Evolutionary conservation across 2,113 vertebrate genomes (phyloP).

Genomic region (Coptodon rendalli): DNA sequence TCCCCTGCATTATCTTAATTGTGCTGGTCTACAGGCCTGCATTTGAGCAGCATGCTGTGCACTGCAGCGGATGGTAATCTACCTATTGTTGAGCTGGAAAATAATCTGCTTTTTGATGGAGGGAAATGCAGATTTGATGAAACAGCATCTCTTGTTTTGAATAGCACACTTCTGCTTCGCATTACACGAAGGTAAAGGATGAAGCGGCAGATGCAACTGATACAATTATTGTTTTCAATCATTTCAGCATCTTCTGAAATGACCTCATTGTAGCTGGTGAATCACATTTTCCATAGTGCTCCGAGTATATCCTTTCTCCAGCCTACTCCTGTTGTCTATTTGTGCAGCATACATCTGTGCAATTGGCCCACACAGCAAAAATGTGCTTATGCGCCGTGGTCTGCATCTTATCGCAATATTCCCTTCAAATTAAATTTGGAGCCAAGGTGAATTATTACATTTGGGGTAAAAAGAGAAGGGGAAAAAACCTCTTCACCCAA

Average conservation of each 20-base stretch:
- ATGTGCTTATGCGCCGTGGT: not conserved
- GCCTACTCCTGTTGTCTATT: not conserved
- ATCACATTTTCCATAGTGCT: not conserved
- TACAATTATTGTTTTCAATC: not conserved
- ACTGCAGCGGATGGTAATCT: slow-evolving; percentile 46
- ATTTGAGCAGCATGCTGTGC: slow-evolving; percentile 20
- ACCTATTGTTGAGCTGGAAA: slow-evolving; percentile 35
- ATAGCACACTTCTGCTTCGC: not conserved
- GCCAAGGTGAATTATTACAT: not conserved
- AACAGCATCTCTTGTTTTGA: not conserved
- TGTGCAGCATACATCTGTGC: not conserved
- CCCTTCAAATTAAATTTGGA: slow-evolving; percentile 14
- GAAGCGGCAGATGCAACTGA: not conserved
- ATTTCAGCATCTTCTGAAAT: not conserved
- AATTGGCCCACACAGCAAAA: not conserved
- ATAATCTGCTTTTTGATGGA: slow-evolving; percentile 57
- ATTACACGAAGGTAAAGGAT: not conserved
- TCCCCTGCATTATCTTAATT: slow-evolving; percentile 67
- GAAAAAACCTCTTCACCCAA: not conserved
- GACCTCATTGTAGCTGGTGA: not conserved
- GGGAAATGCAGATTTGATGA: slow-evolving; percentile 24
- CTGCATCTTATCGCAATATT: slow-evolving; percentile 12
- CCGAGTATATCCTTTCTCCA: not conserved
- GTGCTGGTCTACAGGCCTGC: slow-evolving; percentile 46
- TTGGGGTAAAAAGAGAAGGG: not conserved